These are phyloP conservation scores for Heliocidaris tuberculata DNA, from an alignment of 35 echinoderm and acorn worm species.

Conservation along the genomic window DNA sequence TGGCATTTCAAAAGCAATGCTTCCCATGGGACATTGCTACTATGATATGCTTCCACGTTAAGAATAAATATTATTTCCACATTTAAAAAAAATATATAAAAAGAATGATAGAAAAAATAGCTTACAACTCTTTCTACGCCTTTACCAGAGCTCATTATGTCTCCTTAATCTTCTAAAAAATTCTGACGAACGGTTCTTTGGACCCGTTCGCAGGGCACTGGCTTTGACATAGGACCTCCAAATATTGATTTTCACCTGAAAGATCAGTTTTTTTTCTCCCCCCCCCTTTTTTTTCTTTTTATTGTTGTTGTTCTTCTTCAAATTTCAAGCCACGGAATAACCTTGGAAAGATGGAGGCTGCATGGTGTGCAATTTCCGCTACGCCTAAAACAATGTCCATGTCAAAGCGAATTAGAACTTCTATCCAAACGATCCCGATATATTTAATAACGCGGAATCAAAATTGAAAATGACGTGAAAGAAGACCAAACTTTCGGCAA, in stretches of 20 bases:
- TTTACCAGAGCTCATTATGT: too few species aligned
- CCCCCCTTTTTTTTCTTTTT: too few species aligned
- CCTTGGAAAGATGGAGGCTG: background rate
- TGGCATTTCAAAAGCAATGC: too few species aligned
- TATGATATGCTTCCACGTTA: too few species aligned
- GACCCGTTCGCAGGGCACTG: background rate
- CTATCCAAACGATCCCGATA: background rate
- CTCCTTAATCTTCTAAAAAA: too few species aligned
- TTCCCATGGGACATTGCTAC: too few species aligned
- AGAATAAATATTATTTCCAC: too few species aligned
- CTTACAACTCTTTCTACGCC: too few species aligned
- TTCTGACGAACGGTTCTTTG: background rate
- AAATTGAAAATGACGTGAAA: background rate
- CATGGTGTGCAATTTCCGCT: conserved; percentile 8
- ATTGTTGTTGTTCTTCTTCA: too few species aligned
- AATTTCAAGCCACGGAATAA: background rate
- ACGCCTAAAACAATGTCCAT: conserved; percentile 1
- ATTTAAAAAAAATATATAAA: too few species aligned
- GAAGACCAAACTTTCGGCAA: background rate
- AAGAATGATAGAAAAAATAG: too few species aligned
- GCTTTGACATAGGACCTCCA: background rate
- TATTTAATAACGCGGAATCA: background rate
- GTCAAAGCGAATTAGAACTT: background rate
- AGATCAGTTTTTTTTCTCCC: background rate
- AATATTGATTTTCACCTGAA: background rate